Base-by-base conservation (phyloP, 1,140 invertebrate genomes). In the Drosophila pectinifera region DNA sequence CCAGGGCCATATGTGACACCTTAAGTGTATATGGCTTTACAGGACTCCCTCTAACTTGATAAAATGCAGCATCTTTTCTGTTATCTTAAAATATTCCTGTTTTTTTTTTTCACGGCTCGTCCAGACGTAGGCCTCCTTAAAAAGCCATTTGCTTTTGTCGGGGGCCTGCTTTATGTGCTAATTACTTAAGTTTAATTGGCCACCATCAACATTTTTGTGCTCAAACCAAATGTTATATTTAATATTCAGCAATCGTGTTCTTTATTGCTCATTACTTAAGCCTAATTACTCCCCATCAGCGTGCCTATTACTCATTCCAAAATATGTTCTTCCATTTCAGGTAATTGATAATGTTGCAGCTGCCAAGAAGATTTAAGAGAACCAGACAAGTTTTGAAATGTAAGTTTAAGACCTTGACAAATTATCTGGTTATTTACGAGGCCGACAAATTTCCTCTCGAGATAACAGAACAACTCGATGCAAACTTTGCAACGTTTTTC, bases 381-480 rank as follows among this genome's bases (percentile, higher is more conserved):
- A 63, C 22, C 18, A 16, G 39, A 46, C 24, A 36, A 69, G n/a
- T 70, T 24, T 57, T 46, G n/a, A 34, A 70, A 57, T 57, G 67
- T 70, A 70, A 70, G 67, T 70, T 57, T 39, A 43, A 57, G 49
- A 57, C 67, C 67, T 48, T 70, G 65, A 65, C 59, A 70, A 70
- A 70, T 70, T 69, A 70, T 70, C 64, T 70, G 64, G 34, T 48
- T 70, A 70, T 70, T 70, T 70, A 70, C 51, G 67, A 57, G 64
- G 42, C 49, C 36, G 31, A 22, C n/a, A 56, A 70, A 48, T 70
- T 57, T 57, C 41, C 64, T 48, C 20, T 39, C 20, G 31, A 38
- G 67, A 70, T 70, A 70, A 48, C 64, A 34, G 49, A 34, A 69
- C 42, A 70, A 57, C 49, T 70, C 51, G 26, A 69, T 69, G 64